Evolutionary conservation across 2,113 vertebrate genomes (phyloP).

Genomic region (Dipodomys ordii): DNA sequence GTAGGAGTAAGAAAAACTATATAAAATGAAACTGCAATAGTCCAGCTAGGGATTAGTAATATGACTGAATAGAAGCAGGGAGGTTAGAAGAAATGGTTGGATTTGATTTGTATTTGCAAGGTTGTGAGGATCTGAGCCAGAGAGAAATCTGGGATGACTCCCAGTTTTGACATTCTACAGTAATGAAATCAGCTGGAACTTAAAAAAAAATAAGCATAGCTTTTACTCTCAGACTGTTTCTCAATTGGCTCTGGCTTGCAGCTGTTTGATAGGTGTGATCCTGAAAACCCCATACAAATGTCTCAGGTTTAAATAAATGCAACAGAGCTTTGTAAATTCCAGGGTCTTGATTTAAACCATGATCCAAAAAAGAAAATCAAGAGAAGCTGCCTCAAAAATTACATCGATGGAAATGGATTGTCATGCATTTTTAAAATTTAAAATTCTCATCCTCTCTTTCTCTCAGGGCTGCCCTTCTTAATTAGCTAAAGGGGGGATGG

Average conservation of each 20-base stretch:
- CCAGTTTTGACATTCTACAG: background rate
- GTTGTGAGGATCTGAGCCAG: background rate
- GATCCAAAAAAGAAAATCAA: slow-evolving; percentile 15
- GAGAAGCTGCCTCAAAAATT: background rate
- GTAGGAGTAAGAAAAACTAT: background rate
- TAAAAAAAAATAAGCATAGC: background rate
- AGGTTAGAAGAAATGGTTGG: background rate
- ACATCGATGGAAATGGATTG: background rate
- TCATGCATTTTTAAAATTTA: too few species aligned
- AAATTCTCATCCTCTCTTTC: background rate
- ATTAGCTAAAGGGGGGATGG: background rate
- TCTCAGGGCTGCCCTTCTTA: background rate
- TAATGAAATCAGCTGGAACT: background rate
- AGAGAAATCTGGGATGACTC: background rate
- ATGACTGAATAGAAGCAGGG: background rate
- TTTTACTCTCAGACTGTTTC: background rate
- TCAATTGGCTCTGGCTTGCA: background rate
- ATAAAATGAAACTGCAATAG: background rate
- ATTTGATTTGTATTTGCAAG: background rate
- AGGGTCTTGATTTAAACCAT: slow-evolving; percentile 29
- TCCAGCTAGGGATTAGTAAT: background rate
- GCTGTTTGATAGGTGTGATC: background rate
- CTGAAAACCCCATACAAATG: background rate
- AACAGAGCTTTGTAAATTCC: background rate
- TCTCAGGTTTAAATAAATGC: slow-evolving; percentile 17